Conservation (phyloP, 2,797 vertebrate genomes). For the Lycodopsis pacificus region DNA sequence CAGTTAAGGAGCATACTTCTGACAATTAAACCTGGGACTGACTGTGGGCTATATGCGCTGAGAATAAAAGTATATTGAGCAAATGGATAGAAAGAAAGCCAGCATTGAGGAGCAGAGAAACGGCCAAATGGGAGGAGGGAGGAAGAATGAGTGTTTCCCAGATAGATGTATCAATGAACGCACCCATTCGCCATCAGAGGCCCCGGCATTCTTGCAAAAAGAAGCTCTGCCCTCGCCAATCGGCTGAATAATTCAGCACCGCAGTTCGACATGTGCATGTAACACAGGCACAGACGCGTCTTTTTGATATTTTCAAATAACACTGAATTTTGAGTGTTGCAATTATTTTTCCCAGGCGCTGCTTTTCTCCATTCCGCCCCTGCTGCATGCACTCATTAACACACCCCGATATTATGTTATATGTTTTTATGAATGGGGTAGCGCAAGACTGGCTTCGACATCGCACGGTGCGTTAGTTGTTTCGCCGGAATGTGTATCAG, state of each 20-base stretch:
- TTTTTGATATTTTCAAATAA: slow-evolving; percentile 25
- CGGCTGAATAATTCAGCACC: slow-evolving; percentile 68
- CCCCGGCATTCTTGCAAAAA: slow-evolving; percentile 69
- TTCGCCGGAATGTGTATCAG: slow-evolving; percentile 34
- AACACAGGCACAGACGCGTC: slow-evolving; percentile 31
- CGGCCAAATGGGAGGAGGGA: slow-evolving; percentile 68
- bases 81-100: slow-evolving; percentile 48
- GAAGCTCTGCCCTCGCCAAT: slow-evolving; percentile 57
- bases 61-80: slow-evolving; percentile 36
- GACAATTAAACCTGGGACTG: slow-evolving; percentile 3
- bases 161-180: slow-evolving; percentile 87
- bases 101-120: slow-evolving; percentile 56
- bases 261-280: slow-evolving; percentile 60
- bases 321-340: slow-evolving; percentile 42
- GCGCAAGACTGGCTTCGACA: slow-evolving; percentile 75
- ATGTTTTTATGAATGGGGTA: slow-evolving; percentile 90
- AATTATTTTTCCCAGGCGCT: slow-evolving; percentile 58
- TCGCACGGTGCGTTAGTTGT: slow-evolving; percentile 41
- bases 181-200: slow-evolving; percentile 82
- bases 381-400: slow-evolving; percentile 76
- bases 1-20: not conserved
- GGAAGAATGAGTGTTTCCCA: slow-evolving; percentile 80
- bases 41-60: not conserved
- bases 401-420: slow-evolving; percentile 68
- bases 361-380: slow-evolving; percentile 73